Evolutionary conservation across 2,113 vertebrate species (phyloP).

Genomic region (Microcebus jonahi): DNA sequence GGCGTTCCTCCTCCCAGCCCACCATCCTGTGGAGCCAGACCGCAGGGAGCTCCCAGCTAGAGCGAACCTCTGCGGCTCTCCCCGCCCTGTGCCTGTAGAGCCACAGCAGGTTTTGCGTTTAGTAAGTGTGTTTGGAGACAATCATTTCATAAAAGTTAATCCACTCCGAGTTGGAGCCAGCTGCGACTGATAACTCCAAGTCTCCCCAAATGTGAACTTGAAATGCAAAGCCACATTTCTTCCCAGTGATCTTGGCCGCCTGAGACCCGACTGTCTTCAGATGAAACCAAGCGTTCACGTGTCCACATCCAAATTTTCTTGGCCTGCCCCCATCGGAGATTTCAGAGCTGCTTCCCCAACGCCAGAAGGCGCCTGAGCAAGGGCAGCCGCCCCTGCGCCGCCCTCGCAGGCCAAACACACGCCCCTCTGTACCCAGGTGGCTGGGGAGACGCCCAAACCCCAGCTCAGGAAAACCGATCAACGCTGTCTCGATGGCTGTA

Average conservation of each 20-base stretch:
- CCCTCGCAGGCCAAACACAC: background rate
- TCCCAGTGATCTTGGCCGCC: background rate
- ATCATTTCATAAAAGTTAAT: slow-evolving; percentile 57
- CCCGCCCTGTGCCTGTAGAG: background rate
- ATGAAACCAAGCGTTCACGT: background rate
- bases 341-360: slow-evolving; percentile 19
- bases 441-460: background rate
- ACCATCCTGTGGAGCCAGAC: background rate
- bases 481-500: background rate
- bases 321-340: background rate
- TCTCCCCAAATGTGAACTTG: background rate
- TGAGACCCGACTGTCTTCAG: background rate
- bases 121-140: slow-evolving; percentile 44
- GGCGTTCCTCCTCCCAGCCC: background rate
- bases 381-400: background rate
- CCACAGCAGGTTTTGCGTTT: slow-evolving; percentile 49
- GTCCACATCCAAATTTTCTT: slow-evolving; percentile 8
- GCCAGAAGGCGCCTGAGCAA: background rate
- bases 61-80: accelerated
- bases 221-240: slow-evolving; percentile 41
- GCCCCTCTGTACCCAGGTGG: background rate
- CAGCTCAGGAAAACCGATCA: slow-evolving; percentile 69
- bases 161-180: background rate
- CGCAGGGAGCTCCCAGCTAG: background rate
- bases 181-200: background rate